A percentile compares a stretch with the other conserved stretches of the same genome.
phyloP scores from a whole-genome alignment of 2,888 invertebrate genomes.

The Spodoptera exigua region DNA sequence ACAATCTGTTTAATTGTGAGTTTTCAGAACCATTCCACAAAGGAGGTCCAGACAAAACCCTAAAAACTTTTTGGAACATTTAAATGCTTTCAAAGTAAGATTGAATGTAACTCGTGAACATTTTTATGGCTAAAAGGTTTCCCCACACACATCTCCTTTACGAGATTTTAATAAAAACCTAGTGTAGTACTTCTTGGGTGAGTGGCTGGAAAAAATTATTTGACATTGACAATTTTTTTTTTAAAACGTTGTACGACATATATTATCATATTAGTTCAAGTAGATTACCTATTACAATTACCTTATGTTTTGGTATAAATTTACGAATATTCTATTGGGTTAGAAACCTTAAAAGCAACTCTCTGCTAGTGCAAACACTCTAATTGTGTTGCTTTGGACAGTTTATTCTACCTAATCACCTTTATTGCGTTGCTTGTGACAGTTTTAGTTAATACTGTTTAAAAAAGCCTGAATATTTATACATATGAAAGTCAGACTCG shows the following conservation, averaged over 20 bases:
- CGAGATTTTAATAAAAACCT: constrained; percentile 28
- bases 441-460: no score
- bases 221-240: background rate
- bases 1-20: constrained; percentile 13
- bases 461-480: no score
- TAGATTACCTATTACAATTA: no score
- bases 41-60: constrained; percentile 11
- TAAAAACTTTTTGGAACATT: constrained; percentile 26
- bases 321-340: no score
- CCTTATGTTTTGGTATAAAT: no score
- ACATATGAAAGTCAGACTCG: no score
- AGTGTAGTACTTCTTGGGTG: constrained; percentile 8
- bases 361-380: no score
- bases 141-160: background rate
- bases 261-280: background rate
- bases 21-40: background rate
- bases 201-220: background rate
- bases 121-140: constrained; percentile 34
- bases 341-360: no score
- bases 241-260: background rate
- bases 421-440: no score
- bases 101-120: constrained; percentile 30
- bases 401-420: no score
- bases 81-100: constrained; percentile 42
- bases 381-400: no score